Percentiles rank a stretch among this genome's conserved stretches.
Conservation (phyloP, 2,113 vertebrate species). For the Lepus europaeus region DNA sequence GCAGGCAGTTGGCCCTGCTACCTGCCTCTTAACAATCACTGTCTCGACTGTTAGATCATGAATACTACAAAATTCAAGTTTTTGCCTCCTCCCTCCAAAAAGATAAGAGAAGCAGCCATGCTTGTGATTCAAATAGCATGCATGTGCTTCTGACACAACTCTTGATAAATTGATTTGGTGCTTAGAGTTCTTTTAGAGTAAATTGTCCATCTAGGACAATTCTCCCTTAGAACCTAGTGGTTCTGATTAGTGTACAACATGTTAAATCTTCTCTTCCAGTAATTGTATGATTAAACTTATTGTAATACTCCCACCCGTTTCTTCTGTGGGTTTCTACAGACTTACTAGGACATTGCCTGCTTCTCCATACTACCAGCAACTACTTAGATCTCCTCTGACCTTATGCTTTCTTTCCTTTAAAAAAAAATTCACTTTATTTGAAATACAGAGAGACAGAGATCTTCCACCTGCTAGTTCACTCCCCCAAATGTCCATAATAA, state of each 20-base stretch:
- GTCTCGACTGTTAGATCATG: background rate
- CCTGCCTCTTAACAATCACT: background rate
- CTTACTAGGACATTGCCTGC: background rate
- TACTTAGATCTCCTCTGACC: background rate
- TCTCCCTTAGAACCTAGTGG: background rate
- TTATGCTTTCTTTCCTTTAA: background rate
- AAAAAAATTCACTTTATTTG: too few relatives aligned
- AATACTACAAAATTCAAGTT: background rate
- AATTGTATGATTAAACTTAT: background rate
- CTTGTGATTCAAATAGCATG: too few relatives aligned
- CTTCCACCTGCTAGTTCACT: too few relatives aligned
- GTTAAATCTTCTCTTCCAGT: background rate
- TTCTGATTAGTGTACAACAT: background rate
- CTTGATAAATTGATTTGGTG: background rate
- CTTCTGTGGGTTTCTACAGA: background rate
- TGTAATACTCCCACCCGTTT: background rate
- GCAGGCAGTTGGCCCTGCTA: too few relatives aligned
- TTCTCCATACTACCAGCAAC: background rate
- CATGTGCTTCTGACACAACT: constrained; percentile 3
- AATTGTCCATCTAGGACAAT: background rate
- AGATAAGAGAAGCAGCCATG: background rate
- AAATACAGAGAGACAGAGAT: too few relatives aligned
- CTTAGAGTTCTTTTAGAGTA: background rate
- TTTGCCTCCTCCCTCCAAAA: background rate
- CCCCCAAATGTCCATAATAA: too few relatives aligned